Percentiles rank a stretch among this genome's conserved stretches.
These are phyloP conservation scores for Diadema setosum DNA, from an alignment of 35 echinoderm and acorn worm species.

Conservation along the genomic window DNA sequence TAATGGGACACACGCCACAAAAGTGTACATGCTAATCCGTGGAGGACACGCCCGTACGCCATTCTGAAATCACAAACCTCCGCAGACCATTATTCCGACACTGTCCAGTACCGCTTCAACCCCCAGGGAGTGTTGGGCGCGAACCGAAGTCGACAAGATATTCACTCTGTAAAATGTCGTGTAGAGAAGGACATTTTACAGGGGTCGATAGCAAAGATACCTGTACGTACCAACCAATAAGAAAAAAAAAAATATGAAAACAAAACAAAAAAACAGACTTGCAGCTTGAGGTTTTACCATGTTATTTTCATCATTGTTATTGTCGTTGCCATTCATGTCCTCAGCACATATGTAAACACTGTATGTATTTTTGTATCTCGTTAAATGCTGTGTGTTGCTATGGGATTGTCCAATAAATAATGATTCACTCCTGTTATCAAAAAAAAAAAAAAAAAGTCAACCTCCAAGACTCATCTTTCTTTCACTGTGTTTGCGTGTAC, in stretches of 20 bases:
- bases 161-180: not conserved
- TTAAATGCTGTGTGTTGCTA: not conserved
- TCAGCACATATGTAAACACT: not conserved
- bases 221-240: not conserved
- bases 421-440: not conserved
- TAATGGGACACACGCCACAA: no score
- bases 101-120: no score
- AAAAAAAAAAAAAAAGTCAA: no score
- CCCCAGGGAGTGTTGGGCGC: not conserved
- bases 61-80: no score
- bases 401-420: constrained; percentile 5
- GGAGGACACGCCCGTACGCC: not conserved
- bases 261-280: not conserved
- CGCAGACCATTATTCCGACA: no score
- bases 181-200: not conserved
- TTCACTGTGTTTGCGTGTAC: no score
- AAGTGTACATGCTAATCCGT: not conserved
- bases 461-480: no score
- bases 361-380: not conserved
- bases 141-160: not conserved
- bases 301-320: not conserved
- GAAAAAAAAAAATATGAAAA: not conserved
- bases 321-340: not conserved
- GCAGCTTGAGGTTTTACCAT: not conserved
- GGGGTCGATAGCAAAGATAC: not conserved